Evolutionary conservation across 2,888 invertebrate genomes (phyloP).

Genomic region (Synanthedon vespiformis): DNA sequence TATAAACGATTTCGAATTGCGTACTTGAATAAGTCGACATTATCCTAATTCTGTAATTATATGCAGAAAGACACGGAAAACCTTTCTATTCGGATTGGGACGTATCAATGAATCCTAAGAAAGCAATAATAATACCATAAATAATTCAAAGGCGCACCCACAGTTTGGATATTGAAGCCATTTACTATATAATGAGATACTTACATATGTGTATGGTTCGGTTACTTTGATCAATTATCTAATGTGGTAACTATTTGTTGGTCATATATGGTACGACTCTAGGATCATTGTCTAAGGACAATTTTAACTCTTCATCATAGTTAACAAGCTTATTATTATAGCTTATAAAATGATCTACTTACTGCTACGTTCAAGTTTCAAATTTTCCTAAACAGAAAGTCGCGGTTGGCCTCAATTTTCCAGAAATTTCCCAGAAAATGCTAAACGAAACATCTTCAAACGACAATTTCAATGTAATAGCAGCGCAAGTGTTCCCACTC

Average conservation of each 20-base stretch:
- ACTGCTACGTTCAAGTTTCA: too few relatives aligned
- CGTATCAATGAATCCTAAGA: conserved; percentile 20
- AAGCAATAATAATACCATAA: conserved; percentile 23
- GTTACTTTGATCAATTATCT: too few relatives aligned
- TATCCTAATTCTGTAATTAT: conserved; percentile 26
- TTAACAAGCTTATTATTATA: too few relatives aligned
- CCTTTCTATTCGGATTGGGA: conserved; percentile 37
- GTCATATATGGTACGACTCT: too few relatives aligned
- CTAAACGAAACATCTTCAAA: not conserved
- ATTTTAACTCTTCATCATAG: too few relatives aligned
- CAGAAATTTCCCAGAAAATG: not conserved
- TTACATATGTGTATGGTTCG: too few relatives aligned
- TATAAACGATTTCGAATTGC: not conserved
- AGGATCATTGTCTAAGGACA: too few relatives aligned
- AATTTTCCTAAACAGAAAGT: not conserved
- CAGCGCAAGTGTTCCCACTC: not conserved
- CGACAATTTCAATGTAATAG: not conserved
- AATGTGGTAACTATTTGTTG: too few relatives aligned
- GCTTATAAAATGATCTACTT: too few relatives aligned
- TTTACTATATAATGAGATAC: not conserved
- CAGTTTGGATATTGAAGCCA: not conserved
- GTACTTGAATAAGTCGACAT: conserved; percentile 5
- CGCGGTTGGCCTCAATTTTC: not conserved
- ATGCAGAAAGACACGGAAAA: conserved; percentile 43
- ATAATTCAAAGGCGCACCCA: conserved; percentile 25